Percentiles rank a stretch among this genome's conserved stretches.
These are phyloP conservation scores for Euthynnus affinis DNA, from an alignment of 2,797 vertebrate species.

Conservation along the genomic window DNA sequence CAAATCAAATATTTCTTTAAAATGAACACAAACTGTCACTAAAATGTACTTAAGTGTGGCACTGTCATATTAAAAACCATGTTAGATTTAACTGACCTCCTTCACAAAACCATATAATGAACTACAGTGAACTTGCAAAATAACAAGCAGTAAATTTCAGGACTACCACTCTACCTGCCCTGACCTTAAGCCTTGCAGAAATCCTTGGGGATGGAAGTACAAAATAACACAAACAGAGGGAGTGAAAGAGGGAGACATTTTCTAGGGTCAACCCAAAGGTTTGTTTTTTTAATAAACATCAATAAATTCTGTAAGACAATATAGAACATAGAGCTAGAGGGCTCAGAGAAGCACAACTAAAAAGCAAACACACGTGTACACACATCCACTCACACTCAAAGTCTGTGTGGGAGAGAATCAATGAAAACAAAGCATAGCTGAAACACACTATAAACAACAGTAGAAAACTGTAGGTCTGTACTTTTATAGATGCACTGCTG, in stretches of 20 bases:
- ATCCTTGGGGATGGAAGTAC: conserved; percentile 25
- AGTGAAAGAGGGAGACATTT: conserved; percentile 7
- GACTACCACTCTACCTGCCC: not conserved
- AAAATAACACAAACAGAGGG: conserved; percentile 26
- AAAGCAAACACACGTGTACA: conserved; percentile 13
- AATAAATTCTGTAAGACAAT: conserved; percentile 57
- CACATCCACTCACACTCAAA: conserved; percentile 29
- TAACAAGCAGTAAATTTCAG: not conserved
- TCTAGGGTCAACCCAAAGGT: conserved; percentile 30
- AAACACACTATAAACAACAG: conserved; percentile 63
- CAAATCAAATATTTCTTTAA: not conserved
- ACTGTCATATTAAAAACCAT: not conserved
- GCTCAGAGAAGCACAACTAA: conserved; percentile 17
- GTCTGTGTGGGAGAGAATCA: conserved; percentile 71
- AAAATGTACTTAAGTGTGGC: not conserved
- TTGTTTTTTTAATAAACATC: conserved; percentile 53
- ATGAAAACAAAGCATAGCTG: conserved; percentile 70
- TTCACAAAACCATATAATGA: conserved; percentile 9
- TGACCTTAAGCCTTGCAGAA: conserved; percentile 7
- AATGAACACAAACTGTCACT: not conserved
- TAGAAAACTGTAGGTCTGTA: conserved; percentile 49
- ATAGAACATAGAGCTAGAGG: conserved; percentile 39
- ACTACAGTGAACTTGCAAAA: conserved; percentile 1
- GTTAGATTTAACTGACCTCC: not conserved
- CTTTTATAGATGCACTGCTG: conserved; percentile 60